Conservation (phyloP, 2,888 invertebrate genomes). For the Tridacna gigas region DNA sequence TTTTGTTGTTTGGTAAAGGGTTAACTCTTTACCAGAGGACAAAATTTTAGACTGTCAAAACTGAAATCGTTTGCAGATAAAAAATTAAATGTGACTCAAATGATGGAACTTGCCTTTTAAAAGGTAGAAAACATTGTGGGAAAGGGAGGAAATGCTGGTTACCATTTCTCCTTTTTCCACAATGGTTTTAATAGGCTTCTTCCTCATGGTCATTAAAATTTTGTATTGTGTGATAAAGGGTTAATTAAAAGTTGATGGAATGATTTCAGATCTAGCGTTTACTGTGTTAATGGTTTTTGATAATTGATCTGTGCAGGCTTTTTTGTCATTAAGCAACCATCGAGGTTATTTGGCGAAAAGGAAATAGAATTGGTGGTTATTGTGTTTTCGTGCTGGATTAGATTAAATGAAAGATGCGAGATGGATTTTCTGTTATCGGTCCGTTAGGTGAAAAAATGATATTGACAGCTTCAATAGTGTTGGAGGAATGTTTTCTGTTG, state of each 20-base stretch:
- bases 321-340: slow-evolving; percentile 52
- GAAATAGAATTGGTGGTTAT: slow-evolving; percentile 20
- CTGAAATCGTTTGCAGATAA: too few species aligned
- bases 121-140: too few species aligned
- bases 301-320: slow-evolving; percentile 53
- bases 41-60: too few species aligned
- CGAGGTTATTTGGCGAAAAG: slow-evolving; percentile 51
- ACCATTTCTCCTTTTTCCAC: too few species aligned
- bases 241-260: slow-evolving; percentile 22
- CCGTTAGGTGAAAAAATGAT: slow-evolving; percentile 17
- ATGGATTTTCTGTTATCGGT: slow-evolving; percentile 21
- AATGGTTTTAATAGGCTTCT: too few species aligned
- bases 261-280: slow-evolving; percentile 17
- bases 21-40: too few species aligned
- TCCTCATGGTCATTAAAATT: too few species aligned
- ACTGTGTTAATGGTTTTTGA: slow-evolving; percentile 25
- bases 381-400: slow-evolving; percentile 10
- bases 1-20: too few species aligned
- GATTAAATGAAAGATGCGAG: slow-evolving; percentile 5
- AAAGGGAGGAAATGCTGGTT: too few species aligned
- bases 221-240: not conserved
- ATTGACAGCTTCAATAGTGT: slow-evolving; percentile 25
- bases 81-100: too few species aligned
- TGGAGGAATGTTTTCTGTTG: not conserved
- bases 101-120: too few species aligned